These are phyloP conservation scores for Agrenia bidenticulata DNA, from an alignment of 2,888 invertebrate genomes.

Conservation along the genomic window DNA sequence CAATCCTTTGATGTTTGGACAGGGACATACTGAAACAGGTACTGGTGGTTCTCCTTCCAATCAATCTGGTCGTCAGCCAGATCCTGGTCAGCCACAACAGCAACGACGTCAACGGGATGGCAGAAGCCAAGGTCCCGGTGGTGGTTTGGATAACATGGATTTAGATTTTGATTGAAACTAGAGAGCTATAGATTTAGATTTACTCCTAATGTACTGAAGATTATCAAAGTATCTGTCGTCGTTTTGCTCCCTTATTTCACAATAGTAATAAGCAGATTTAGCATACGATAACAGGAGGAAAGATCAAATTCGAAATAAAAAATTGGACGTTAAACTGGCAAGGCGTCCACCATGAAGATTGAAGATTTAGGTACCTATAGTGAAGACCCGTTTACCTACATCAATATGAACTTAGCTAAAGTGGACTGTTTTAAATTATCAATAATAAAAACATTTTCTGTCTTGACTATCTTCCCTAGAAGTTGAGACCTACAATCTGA, in stretches of 20 bases:
- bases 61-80: neutral
- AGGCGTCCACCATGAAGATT: too few relatives aligned
- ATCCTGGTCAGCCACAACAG: neutral
- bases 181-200: conserved; percentile 13
- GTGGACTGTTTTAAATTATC: too few relatives aligned
- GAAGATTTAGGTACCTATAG: too few relatives aligned
- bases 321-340: too few relatives aligned
- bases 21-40: neutral
- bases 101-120: neutral
- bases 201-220: neutral
- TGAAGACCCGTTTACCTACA: too few relatives aligned
- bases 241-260: conserved; percentile 7
- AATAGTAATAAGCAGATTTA: too few relatives aligned
- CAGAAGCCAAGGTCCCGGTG: conserved; percentile 19
- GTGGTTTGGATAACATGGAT: conserved; percentile 34
- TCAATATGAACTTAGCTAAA: too few relatives aligned
- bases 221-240: conserved; percentile 13
- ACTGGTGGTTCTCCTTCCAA: neutral
- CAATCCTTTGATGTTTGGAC: neutral
- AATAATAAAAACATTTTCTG: too few relatives aligned
- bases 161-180: conserved; percentile 38
- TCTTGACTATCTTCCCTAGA: too few relatives aligned
- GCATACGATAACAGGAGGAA: too few relatives aligned
- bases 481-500: too few relatives aligned
- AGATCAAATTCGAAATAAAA: too few relatives aligned